Conservation (phyloP, 2,797 vertebrate genomes). For the Carcharodon carcharias region DNA sequence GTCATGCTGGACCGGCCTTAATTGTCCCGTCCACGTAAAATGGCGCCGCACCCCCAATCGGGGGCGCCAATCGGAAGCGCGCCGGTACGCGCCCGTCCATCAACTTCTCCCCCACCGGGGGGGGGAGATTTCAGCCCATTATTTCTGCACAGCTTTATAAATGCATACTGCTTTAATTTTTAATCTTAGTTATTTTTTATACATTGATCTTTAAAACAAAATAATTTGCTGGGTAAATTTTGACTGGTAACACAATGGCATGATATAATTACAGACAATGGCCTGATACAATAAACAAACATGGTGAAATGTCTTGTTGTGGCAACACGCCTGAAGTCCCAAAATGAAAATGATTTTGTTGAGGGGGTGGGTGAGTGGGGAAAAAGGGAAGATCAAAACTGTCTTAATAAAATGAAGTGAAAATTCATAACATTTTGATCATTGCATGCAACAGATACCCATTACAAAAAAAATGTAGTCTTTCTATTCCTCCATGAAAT, state of each 20-base stretch:
- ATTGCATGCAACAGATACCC: not conserved
- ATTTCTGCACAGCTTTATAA: not conserved
- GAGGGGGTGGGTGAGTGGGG: not conserved
- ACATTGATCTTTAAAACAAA: not conserved
- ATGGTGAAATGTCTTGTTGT: not conserved
- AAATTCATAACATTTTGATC: not conserved
- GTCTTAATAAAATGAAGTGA: not conserved
- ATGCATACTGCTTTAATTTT: not conserved
- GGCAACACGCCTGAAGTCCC: not conserved
- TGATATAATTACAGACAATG: not conserved
- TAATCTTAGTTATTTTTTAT: not conserved
- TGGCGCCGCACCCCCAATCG: no score
- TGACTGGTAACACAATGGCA: not conserved
- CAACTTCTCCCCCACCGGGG: no score
- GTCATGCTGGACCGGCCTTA: no score
- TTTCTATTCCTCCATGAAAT: not conserved
- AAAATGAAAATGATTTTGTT: not conserved
- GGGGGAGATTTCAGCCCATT: no score
- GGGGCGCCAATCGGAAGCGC: no score
- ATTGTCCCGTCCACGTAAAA: no score
- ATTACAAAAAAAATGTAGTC: not conserved
- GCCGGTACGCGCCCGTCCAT: no score
- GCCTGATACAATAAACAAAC: no score
- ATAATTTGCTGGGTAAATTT: not conserved
- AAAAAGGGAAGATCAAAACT: not conserved